These are phyloP conservation scores for Drosophila pectinifera DNA, from an alignment of 1,140 invertebrate species.

Conservation along the genomic window DNA sequence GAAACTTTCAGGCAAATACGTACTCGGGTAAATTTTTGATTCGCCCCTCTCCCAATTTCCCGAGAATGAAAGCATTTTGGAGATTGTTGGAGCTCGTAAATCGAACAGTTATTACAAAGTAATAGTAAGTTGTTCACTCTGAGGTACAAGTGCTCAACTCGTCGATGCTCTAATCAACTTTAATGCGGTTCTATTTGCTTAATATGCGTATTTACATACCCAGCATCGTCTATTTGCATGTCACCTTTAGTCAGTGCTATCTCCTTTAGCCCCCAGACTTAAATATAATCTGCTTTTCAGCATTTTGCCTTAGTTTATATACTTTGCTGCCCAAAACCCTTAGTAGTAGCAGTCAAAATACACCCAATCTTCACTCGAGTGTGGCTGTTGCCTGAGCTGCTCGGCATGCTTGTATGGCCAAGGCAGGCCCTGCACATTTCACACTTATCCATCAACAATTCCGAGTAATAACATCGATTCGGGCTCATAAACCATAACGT, in stretches of 20 bases:
- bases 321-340: neutral
- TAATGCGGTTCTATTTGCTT: neutral
- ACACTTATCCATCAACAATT: constrained; percentile 49
- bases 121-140: neutral
- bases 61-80: constrained; percentile 24
- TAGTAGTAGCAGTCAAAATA: neutral
- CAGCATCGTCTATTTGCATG: neutral
- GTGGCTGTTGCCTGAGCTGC: neutral
- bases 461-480: constrained; percentile 43
- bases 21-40: constrained; percentile 32
- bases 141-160: too few species aligned
- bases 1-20: constrained; percentile 71
- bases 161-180: neutral
- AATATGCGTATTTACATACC: neutral
- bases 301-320: neutral
- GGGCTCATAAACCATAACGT: constrained; percentile 36
- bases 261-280: neutral
- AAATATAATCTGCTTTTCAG: too few species aligned
- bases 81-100: constrained; percentile 14
- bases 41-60: neutral
- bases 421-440: constrained; percentile 13
- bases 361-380: neutral
- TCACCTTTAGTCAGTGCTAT: constrained; percentile 1
- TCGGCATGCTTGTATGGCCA: neutral
- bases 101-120: neutral